Evolutionary conservation across 2,113 vertebrate genomes (phyloP).

Genomic region (Coreoperca whiteheadi): DNA sequence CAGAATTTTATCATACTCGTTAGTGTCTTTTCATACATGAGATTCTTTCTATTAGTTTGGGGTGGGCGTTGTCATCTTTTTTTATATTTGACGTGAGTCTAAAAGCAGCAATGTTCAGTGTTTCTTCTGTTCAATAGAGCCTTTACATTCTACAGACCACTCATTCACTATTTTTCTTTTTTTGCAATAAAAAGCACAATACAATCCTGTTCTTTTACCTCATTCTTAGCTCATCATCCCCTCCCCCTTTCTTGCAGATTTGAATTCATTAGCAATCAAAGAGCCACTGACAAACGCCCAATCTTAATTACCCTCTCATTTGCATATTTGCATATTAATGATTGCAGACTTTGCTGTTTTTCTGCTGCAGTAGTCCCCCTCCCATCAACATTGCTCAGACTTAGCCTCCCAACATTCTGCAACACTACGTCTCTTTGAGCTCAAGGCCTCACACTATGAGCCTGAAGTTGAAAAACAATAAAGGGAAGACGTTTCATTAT

Average conservation of each 20-base stretch:
- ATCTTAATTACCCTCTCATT: slow-evolving; percentile 88
- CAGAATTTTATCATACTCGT: background rate
- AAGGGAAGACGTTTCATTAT: slow-evolving; percentile 42
- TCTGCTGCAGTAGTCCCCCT: slow-evolving; percentile 81
- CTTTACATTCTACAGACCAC: slow-evolving; percentile 10
- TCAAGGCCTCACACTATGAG: slow-evolving; percentile 39
- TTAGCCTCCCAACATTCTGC: slow-evolving; percentile 51
- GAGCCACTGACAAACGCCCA: slow-evolving; percentile 86
- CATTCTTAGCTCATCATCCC: slow-evolving; percentile 73
- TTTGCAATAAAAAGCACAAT: slow-evolving; percentile 58
- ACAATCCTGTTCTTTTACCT: slow-evolving; percentile 57
- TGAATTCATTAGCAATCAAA: slow-evolving; percentile 90
- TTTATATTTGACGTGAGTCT: background rate
- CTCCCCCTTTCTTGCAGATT: slow-evolving; percentile 84
- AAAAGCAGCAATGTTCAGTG: background rate
- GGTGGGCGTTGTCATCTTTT: background rate
- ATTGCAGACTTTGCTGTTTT: slow-evolving; percentile 85
- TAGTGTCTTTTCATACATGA: background rate
- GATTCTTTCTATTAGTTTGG: background rate
- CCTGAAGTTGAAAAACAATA: slow-evolving; percentile 41
- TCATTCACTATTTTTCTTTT: slow-evolving; percentile 9
- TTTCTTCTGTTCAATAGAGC: background rate
- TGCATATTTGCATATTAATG: slow-evolving; percentile 91
- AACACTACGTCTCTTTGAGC: slow-evolving; percentile 50
- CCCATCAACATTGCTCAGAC: slow-evolving; percentile 63